These are phyloP conservation scores for Coracopsis vasa DNA, from an alignment of 2,113 vertebrate genomes.

Conservation along the genomic window DNA sequence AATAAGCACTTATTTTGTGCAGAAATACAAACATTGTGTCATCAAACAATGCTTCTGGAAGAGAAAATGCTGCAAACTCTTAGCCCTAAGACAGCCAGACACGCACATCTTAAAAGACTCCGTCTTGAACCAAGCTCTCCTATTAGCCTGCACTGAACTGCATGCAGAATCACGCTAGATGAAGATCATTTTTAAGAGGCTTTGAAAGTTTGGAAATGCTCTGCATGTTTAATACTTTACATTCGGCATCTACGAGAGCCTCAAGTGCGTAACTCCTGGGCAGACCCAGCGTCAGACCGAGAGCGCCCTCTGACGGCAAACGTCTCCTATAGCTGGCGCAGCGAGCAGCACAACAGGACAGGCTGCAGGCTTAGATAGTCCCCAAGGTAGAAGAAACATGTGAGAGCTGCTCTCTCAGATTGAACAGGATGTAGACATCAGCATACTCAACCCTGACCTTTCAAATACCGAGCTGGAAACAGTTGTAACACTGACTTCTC, in stretches of 20 bases:
- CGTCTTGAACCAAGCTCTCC: background rate
- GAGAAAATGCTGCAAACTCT: background rate
- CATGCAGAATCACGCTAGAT: background rate
- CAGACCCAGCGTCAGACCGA: slow-evolving; percentile 31
- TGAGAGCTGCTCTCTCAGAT: rapidly evolving
- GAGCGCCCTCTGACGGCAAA: slow-evolving; percentile 52
- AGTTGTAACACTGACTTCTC: background rate
- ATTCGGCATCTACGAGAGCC: background rate
- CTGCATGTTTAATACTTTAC: background rate
- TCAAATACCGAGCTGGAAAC: background rate
- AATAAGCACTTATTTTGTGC: background rate
- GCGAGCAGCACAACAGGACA: background rate
- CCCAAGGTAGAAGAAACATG: rapidly evolving
- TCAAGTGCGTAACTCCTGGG: rapidly evolving
- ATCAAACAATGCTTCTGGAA: background rate
- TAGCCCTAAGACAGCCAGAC: background rate
- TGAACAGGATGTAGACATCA: background rate
- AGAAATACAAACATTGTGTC: background rate
- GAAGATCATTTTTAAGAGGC: background rate
- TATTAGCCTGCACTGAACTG: background rate
- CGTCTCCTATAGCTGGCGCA: background rate
- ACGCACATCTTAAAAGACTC: background rate
- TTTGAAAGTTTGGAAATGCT: background rate
- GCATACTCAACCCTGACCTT: background rate
- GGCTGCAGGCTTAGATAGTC: background rate